Evolutionary conservation across 2,113 vertebrate genomes (phyloP).

Genomic region (Ascaphus truei): DNA sequence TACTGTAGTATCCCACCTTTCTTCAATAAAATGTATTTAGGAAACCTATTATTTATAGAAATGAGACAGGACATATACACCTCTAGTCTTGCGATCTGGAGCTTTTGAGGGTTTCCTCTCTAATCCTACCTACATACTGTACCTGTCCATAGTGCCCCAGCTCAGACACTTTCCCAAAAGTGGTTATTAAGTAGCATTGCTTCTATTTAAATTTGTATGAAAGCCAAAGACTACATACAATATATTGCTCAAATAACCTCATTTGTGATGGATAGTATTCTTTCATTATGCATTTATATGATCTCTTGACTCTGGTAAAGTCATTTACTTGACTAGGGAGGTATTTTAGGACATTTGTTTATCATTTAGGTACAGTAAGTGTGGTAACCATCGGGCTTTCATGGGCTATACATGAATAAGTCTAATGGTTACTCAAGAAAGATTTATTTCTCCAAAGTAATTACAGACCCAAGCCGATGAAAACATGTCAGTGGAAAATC

Average conservation of each 20-base stretch:
- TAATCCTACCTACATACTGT: not conserved
- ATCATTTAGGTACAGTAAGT: conserved; percentile 43
- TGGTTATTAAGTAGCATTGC: not conserved
- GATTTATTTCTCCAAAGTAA: conserved; percentile 47
- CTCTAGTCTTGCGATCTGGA: not conserved
- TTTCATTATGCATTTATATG: conserved; percentile 36
- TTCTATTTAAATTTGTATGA: not conserved
- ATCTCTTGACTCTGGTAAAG: conserved; percentile 43
- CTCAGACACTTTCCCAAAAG: not conserved
- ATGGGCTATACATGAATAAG: conserved; percentile 44
- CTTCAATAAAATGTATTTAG: too few species aligned
- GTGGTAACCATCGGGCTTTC: conserved; percentile 41
- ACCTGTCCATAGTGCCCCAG: not conserved
- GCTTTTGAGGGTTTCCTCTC: not conserved
- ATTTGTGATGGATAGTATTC: not conserved
- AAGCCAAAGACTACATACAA: not conserved
- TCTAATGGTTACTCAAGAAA: conserved; percentile 43
- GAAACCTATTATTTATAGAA: too few species aligned
- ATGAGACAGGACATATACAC: too few species aligned
- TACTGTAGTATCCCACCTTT: too few species aligned
- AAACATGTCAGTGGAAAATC: conserved; percentile 52
- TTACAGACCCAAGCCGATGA: conserved; percentile 27
- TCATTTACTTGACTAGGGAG: conserved; percentile 43
- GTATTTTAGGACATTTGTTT: conserved; percentile 47
- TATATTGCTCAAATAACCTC: not conserved